These are phyloP conservation scores for Lepidochitona cinerea DNA, from an alignment of 2,888 invertebrate species.

Conservation along the genomic window DNA sequence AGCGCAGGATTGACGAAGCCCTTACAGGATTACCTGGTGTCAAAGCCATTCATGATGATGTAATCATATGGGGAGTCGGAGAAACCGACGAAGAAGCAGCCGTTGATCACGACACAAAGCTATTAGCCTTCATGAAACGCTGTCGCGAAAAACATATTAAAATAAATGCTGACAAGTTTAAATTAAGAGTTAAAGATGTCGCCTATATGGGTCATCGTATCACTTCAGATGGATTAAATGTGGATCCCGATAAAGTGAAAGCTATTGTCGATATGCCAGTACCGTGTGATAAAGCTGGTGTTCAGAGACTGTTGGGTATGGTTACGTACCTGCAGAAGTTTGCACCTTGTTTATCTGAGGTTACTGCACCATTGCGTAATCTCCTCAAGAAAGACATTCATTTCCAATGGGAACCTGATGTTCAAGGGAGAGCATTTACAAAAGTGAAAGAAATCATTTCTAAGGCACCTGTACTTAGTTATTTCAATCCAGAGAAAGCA, in stretches of 20 bases:
- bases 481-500: slow-evolving; percentile 16
- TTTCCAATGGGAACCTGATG: slow-evolving; percentile 20
- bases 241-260: slow-evolving; percentile 24
- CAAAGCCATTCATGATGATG: slow-evolving; percentile 24
- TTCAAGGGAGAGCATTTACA: slow-evolving; percentile 22
- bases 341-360: slow-evolving; percentile 24
- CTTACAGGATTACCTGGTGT: slow-evolving; percentile 19
- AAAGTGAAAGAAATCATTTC: slow-evolving; percentile 17
- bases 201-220: slow-evolving; percentile 27
- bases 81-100: slow-evolving; percentile 21
- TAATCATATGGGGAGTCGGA: slow-evolving; percentile 20
- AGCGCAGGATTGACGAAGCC: slow-evolving; percentile 14
- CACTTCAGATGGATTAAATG: slow-evolving; percentile 17
- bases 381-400: slow-evolving; percentile 18
- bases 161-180: slow-evolving; percentile 23
- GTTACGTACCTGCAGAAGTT: slow-evolving; percentile 28
- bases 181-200: slow-evolving; percentile 16
- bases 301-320: slow-evolving; percentile 25
- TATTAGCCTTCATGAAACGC: slow-evolving; percentile 16
- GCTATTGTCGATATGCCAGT: slow-evolving; percentile 27
- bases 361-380: slow-evolving; percentile 19
- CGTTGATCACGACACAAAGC: slow-evolving; percentile 19
- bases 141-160: slow-evolving; percentile 21
- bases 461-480: slow-evolving; percentile 23
- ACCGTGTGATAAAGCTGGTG: slow-evolving; percentile 20